Evolutionary conservation across 1,140 invertebrate genomes (phyloP).

Genomic region (Drosophila tani): DNA sequence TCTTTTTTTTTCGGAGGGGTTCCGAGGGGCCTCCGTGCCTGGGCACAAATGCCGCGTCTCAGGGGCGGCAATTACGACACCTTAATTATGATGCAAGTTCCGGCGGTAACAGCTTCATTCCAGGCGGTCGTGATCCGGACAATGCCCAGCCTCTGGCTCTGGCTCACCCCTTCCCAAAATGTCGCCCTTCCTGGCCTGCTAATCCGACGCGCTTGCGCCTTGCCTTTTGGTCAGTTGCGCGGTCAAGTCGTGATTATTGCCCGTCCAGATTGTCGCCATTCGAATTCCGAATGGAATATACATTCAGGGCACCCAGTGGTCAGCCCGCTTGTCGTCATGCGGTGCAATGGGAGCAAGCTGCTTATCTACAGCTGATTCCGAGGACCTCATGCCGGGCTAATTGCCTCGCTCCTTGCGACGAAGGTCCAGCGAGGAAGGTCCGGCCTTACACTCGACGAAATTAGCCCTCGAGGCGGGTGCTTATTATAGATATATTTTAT

Average conservation of each 20-base stretch:
- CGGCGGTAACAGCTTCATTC: constrained; percentile 70
- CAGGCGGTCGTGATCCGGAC: constrained; percentile 69
- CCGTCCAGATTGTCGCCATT: constrained; percentile 20
- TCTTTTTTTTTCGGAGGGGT: background rate
- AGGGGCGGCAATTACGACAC: constrained; percentile 62
- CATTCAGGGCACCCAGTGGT: constrained; percentile 67
- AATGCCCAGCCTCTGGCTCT: constrained; percentile 12
- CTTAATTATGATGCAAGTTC: constrained; percentile 60
- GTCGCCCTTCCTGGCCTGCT: constrained; percentile 2
- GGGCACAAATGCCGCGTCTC: constrained; percentile 69
- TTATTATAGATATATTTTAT: no score
- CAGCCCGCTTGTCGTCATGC: constrained; percentile 40
- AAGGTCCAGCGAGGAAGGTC: no score
- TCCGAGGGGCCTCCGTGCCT: constrained; percentile 49
- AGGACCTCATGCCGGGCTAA: constrained; percentile 50
- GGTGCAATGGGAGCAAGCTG: constrained; percentile 49
- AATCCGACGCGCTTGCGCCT: constrained; percentile 63
- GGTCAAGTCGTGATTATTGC: constrained; percentile 50
- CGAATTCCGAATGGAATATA: background rate
- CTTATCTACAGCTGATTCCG: constrained; percentile 47
- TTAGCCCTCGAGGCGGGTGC: background rate
- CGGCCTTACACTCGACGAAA: constrained; percentile 18
- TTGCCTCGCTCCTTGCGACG: constrained; percentile 2
- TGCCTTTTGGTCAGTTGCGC: constrained; percentile 69
- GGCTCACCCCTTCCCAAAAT: background rate